Base-by-base conservation (phyloP, 2,113 vertebrate species). In the Electrona antarctica region DNA sequence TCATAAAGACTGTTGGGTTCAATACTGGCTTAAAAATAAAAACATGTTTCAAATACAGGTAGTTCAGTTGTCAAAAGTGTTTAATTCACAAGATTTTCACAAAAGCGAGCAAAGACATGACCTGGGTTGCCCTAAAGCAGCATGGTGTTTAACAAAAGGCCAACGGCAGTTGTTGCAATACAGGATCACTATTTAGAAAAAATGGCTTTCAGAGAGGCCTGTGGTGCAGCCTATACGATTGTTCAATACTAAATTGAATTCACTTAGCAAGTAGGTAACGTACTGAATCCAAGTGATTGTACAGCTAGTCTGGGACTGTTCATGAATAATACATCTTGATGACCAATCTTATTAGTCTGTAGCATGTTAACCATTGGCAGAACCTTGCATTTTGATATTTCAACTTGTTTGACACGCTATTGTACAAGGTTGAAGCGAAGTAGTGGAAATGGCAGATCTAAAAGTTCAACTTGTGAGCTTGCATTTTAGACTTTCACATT, bases 201-300 rank as follows among this genome's bases (percentile, higher is more conserved):
- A 87, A 90, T 89, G 88, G 86, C 86, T 90, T 88, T 82, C 55
- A 73, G 57, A 12, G 49, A 72, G 82, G 82, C 77, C 72, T 81
- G 63, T 49, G 70, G 45, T 51, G 12, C 10, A 72, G 77, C 75
- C 85, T 8, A 10, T 28, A 75, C 3, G 67, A 15, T 49, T 66
- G 21, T 73, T 76, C 1, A 28, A 61, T 60, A 64, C n/a, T 67
- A 59, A 2, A 8, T 51, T 72, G 63, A 79, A 77, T 81, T 78
- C 60, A 78, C 77, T 80, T 87, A 76, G 83, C 75, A 75, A 80
- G 21, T 77, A 11, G 46, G 15, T 13, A 88, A 41, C 70, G 76
- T 46, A 69, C 13, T 52, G 47, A 69, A 80, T 65, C 60, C 82
- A 56, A 73, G 50, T 69, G 58, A 80, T 73, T 63, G 73, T 61